Evolutionary conservation across 2,113 vertebrate genomes (phyloP).

Genomic region (Oryzias celebensis): DNA sequence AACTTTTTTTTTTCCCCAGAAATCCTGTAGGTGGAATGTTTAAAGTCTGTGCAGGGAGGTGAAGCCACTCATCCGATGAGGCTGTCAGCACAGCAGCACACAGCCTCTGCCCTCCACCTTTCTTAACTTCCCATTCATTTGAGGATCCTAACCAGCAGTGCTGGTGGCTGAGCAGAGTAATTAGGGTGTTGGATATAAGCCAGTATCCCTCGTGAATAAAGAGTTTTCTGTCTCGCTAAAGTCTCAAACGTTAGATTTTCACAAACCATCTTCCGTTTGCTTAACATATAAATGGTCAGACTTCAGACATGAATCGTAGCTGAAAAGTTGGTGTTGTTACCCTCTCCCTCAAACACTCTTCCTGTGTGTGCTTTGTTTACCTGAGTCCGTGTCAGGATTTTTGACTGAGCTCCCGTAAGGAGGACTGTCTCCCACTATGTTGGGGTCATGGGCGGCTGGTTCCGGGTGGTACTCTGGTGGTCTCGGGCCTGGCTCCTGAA

Average conservation of each 20-base stretch:
- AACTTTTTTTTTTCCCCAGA: slow-evolving; percentile 44
- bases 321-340: too few relatives aligned
- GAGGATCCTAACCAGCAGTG: slow-evolving; percentile 30
- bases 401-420: slow-evolving; percentile 78
- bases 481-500: slow-evolving; percentile 80
- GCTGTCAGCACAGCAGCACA: slow-evolving; percentile 17
- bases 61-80: slow-evolving; percentile 18
- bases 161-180: slow-evolving; percentile 37
- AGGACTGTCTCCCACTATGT: slow-evolving; percentile 84
- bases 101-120: slow-evolving; percentile 13
- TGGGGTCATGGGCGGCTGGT: slow-evolving; percentile 79
- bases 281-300: too few relatives aligned
- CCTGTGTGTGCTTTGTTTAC: slow-evolving; percentile 56
- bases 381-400: slow-evolving; percentile 76
- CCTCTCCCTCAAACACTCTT: neutral
- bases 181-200: slow-evolving; percentile 47
- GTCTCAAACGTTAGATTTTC: slow-evolving; percentile 18
- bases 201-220: slow-evolving; percentile 50
- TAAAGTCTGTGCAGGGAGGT: slow-evolving; percentile 15
- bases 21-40: neutral
- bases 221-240: slow-evolving; percentile 30
- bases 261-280: too few relatives aligned
- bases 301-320: too few relatives aligned
- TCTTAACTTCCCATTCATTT: slow-evolving; percentile 22
- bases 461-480: slow-evolving; percentile 72